phyloP scores from a whole-genome alignment of 1,140 invertebrate genomes.

The Frieseomelitta varia region DNA sequence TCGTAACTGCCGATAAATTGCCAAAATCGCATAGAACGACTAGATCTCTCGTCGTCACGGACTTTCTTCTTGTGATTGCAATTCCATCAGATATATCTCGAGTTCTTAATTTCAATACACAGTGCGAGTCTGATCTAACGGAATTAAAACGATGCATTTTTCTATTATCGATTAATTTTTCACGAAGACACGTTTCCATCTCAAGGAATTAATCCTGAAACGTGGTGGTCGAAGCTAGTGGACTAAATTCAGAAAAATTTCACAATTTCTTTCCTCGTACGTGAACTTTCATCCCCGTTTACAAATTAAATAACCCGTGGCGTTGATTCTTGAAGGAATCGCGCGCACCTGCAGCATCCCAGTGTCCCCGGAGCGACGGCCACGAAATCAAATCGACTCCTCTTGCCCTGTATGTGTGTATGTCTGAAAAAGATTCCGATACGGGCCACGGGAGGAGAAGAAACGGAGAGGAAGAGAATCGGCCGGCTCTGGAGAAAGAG shows the following conservation, averaged over 20 bases:
- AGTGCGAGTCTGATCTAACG: background rate
- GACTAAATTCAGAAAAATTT: too few species aligned
- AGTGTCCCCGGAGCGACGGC: background rate
- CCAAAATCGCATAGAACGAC: background rate
- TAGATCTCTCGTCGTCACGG: background rate
- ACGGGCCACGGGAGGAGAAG: slow-evolving; percentile 12
- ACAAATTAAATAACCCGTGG: background rate
- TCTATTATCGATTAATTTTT: background rate
- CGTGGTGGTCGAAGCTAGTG: too few species aligned
- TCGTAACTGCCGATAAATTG: background rate
- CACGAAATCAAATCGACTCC: background rate
- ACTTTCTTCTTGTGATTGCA: too few species aligned
- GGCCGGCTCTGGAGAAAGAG: background rate
- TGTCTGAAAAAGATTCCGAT: slow-evolving; percentile 21
- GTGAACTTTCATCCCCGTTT: background rate
- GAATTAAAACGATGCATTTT: background rate
- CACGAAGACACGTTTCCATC: too few species aligned
- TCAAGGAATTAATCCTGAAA: too few species aligned
- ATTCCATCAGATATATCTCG: background rate
- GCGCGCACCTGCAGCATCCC: background rate
- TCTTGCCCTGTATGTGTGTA: too few species aligned
- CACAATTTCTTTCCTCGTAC: too few species aligned
- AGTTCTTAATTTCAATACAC: background rate
- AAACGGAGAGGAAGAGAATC: slow-evolving; percentile 20
- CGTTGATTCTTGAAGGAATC: background rate